Evolutionary conservation across 1,140 invertebrate species (phyloP).

Genomic region (Halesus radiatus): DNA sequence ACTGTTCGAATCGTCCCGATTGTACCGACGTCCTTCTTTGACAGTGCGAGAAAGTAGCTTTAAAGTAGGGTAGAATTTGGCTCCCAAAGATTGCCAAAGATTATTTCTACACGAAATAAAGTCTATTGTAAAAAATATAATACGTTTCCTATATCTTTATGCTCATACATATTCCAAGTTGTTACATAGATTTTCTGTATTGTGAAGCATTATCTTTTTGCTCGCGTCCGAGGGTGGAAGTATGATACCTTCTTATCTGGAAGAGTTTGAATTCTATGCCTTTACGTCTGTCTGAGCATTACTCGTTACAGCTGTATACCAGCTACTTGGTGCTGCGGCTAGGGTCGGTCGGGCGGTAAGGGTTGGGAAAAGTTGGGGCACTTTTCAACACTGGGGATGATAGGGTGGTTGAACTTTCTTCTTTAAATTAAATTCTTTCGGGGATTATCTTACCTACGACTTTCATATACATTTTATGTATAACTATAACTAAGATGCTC

Average conservation of each 20-base stretch:
- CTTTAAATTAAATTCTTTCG: background rate
- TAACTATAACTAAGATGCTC: background rate
- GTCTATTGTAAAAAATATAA: background rate
- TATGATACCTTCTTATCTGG: slow-evolving; percentile 7
- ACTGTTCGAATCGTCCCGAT: background rate
- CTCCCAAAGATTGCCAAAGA: slow-evolving; percentile 17
- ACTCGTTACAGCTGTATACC: background rate
- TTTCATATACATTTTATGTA: too few relatives aligned
- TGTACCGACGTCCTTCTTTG: background rate
- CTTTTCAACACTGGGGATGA: background rate
- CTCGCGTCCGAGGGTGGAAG: background rate
- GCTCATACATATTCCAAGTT: slow-evolving; percentile 10
- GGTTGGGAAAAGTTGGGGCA: background rate
- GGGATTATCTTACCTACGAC: too few relatives aligned
- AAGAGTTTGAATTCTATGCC: background rate
- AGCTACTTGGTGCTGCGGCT: background rate
- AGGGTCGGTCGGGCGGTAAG: background rate
- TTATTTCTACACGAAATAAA: background rate
- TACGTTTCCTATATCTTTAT: background rate
- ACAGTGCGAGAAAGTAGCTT: background rate
- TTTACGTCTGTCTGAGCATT: slow-evolving; percentile 13
- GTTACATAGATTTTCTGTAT: slow-evolving; percentile 13
- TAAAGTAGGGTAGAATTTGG: background rate
- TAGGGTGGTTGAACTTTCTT: background rate
- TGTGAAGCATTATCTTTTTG: slow-evolving; percentile 2